Evolutionary conservation across 2,797 vertebrate species (phyloP).

Genomic region (Gila robusta): DNA sequence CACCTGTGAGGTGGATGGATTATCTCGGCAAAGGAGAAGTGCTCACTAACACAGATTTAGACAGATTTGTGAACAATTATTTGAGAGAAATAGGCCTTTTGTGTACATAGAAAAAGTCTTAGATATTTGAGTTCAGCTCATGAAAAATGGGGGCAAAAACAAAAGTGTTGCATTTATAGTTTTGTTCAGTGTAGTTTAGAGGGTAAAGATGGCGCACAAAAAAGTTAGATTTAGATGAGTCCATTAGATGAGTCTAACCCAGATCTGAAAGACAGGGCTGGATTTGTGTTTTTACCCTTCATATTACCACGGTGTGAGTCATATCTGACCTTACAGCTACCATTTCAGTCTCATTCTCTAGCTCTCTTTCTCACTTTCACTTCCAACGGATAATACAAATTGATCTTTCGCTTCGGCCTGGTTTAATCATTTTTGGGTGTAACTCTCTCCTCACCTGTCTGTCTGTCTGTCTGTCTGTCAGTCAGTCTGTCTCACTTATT

Average conservation of each 20-base stretch:
- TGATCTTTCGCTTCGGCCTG: constrained; percentile 26
- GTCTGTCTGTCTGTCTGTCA: not conserved
- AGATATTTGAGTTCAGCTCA: no score
- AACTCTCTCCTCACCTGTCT: not conserved
- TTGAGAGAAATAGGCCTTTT: no score
- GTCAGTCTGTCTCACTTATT: not conserved
- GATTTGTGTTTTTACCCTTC: constrained; percentile 22
- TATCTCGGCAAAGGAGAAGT: no score
- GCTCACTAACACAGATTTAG: no score
- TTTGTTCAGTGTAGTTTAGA: no score
- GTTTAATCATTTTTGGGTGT: constrained; percentile 26
- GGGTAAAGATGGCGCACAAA: not conserved
- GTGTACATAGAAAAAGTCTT: no score
- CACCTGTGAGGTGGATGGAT: no score
- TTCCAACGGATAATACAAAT: constrained; percentile 15
- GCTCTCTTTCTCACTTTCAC: not conserved
- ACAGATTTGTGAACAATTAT: no score
- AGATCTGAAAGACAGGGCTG: not conserved
- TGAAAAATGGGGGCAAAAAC: no score
- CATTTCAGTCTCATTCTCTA: not conserved
- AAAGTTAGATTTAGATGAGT: not conserved
- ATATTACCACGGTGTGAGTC: not conserved
- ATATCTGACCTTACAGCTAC: not conserved
- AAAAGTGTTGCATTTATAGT: no score
- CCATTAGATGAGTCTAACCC: not conserved